Evolutionary conservation across 2,113 vertebrate genomes (phyloP).

Genomic region (Willisornis vidua): DNA sequence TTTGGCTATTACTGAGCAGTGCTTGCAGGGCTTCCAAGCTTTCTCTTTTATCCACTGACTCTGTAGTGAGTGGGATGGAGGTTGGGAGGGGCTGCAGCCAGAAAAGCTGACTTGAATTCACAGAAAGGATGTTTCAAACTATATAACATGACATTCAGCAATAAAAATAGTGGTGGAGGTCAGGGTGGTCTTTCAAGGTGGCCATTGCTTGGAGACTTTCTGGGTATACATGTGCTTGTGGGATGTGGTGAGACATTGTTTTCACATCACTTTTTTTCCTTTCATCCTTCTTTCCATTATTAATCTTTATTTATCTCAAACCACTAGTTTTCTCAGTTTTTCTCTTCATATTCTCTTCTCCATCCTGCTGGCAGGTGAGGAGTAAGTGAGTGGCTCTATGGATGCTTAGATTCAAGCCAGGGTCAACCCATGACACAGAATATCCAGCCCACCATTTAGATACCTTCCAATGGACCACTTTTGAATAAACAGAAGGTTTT

Average conservation of each 20-base stretch:
- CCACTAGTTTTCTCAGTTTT: background rate
- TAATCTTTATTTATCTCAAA: background rate
- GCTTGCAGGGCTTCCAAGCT: background rate
- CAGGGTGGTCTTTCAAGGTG: background rate
- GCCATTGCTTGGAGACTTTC: background rate
- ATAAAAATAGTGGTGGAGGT: background rate
- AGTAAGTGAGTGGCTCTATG: background rate
- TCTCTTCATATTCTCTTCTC: background rate
- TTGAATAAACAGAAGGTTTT: background rate
- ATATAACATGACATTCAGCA: background rate
- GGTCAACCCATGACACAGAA: accelerated
- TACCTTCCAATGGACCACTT: background rate
- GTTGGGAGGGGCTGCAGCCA: background rate
- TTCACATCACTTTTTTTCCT: background rate
- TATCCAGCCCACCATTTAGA: background rate
- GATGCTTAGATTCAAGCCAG: background rate
- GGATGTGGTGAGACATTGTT: background rate
- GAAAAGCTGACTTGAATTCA: background rate
- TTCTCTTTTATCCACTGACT: background rate
- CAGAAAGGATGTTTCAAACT: background rate
- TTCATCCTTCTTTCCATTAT: background rate
- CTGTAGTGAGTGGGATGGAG: background rate
- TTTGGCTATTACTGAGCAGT: background rate
- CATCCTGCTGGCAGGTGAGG: background rate
- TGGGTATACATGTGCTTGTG: background rate